These are phyloP conservation scores for Fukomys damarensis DNA, from an alignment of 2,113 vertebrate genomes.

Conservation along the genomic window DNA sequence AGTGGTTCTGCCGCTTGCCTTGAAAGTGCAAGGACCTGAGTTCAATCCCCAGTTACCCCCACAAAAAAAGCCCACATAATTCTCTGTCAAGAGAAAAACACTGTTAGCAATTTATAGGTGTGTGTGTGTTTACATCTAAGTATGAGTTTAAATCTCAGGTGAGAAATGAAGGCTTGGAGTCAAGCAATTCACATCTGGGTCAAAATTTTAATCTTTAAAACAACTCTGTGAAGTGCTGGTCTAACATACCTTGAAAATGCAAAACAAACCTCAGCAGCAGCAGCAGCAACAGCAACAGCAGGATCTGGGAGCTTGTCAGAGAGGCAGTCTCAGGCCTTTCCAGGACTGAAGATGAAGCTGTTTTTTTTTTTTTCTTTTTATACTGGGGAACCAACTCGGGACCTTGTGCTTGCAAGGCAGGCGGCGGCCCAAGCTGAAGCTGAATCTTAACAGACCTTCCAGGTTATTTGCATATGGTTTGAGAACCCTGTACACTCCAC, in stretches of 20 bases:
- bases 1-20: no score
- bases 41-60: no score
- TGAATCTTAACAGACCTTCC: not conserved
- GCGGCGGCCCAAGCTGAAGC: not conserved
- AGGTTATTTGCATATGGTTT: not conserved
- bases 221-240: not conserved
- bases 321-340: not conserved
- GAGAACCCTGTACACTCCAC: not conserved
- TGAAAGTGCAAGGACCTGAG: no score
- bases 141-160: not conserved
- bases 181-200: not conserved
- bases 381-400: no score
- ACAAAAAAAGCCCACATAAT: not conserved
- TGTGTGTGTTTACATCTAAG: not conserved
- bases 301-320: not conserved
- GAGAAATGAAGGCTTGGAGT: not conserved
- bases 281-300: not conserved
- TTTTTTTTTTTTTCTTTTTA: no score
- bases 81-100: slow-evolving; percentile 1
- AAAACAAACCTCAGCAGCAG: not conserved
- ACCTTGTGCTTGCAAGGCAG: no score
- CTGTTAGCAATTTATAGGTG: not conserved
- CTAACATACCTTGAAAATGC: not conserved
- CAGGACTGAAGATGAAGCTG: no score
- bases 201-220: not conserved